Conservation (phyloP, 2,888 invertebrate species). For the Acronicta psi region DNA sequence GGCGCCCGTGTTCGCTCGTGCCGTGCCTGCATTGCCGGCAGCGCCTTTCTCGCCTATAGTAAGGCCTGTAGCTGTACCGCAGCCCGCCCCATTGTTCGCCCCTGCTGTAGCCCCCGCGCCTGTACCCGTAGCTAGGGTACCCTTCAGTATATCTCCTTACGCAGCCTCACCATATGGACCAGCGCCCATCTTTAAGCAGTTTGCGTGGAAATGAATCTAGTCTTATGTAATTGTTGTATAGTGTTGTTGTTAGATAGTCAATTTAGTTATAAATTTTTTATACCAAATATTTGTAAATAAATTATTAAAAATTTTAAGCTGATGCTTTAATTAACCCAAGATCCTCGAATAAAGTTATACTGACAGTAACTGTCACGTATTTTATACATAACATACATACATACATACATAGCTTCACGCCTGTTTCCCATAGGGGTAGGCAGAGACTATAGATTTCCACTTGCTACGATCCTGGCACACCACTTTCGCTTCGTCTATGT, state of each 20-base stretch:
- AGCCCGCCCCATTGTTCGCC: conserved; percentile 61
- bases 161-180: conserved; percentile 68
- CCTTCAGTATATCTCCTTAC: conserved; percentile 66
- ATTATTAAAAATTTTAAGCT: conserved; percentile 45
- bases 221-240: conserved; percentile 56
- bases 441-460: too few relatives aligned
- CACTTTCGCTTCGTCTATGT: too few relatives aligned
- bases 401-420: too few relatives aligned
- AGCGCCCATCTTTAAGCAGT: conserved; percentile 69
- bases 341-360: neutral
- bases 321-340: conserved; percentile 12
- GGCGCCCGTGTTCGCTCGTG: conserved; percentile 59
- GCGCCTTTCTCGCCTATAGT: conserved; percentile 71
- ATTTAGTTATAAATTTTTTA: conserved; percentile 59
- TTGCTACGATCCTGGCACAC: too few relatives aligned
- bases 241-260: conserved; percentile 57
- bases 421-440: too few relatives aligned
- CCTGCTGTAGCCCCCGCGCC: conserved; percentile 68
- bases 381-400: too few relatives aligned
- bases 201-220: conserved; percentile 81
- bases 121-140: conserved; percentile 66
- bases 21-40: conserved; percentile 54
- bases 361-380: too few relatives aligned
- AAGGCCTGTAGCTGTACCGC: conserved; percentile 61
- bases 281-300: conserved; percentile 68